phyloP scores from a whole-genome alignment of 2,888 invertebrate genomes.

The Hydrotaea cyrtoneurina region DNA sequence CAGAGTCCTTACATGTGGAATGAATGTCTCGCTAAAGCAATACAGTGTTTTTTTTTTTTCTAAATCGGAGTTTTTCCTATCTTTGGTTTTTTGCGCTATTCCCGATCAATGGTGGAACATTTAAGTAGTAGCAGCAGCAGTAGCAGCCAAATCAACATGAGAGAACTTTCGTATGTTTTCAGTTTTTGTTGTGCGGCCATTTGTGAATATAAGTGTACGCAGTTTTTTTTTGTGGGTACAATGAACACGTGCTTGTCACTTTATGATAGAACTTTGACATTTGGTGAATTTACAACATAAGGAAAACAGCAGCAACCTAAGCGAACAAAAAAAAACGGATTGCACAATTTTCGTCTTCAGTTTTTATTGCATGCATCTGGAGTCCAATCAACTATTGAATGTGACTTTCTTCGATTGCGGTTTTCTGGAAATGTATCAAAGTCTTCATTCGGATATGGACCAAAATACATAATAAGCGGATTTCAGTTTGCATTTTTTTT shows the following conservation, averaged over 20 bases:
- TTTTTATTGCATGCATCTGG: conserved; percentile 16
- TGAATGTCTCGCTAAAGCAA: not conserved
- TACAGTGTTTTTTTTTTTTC: not conserved
- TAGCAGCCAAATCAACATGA: conserved; percentile 48
- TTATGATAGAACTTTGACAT: conserved; percentile 63
- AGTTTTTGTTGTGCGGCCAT: conserved; percentile 24
- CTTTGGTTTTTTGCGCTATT: conserved; percentile 31
- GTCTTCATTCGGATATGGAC: too few relatives aligned
- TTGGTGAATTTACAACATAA: conserved; percentile 42
- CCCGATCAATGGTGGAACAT: conserved; percentile 52
- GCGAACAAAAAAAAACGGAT: not conserved
- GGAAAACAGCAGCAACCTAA: not conserved
- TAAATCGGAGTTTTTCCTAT: conserved; percentile 1
- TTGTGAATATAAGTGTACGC: conserved; percentile 19
- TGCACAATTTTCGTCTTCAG: not conserved
- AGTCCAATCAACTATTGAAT: conserved; percentile 14
- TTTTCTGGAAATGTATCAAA: too few relatives aligned
- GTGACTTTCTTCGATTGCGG: not conserved
- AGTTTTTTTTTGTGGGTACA: conserved; percentile 19
- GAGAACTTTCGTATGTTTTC: conserved; percentile 32
- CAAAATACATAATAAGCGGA: too few relatives aligned
- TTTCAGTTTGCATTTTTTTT: too few relatives aligned
- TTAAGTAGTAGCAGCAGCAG: conserved; percentile 10
- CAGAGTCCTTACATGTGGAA: not conserved
- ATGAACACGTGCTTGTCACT: conserved; percentile 62